Evolutionary conservation across 2,888 invertebrate genomes (phyloP), one percentile per base, ranked within the genome.

Genomic region (Abscondita cerata): DNA sequence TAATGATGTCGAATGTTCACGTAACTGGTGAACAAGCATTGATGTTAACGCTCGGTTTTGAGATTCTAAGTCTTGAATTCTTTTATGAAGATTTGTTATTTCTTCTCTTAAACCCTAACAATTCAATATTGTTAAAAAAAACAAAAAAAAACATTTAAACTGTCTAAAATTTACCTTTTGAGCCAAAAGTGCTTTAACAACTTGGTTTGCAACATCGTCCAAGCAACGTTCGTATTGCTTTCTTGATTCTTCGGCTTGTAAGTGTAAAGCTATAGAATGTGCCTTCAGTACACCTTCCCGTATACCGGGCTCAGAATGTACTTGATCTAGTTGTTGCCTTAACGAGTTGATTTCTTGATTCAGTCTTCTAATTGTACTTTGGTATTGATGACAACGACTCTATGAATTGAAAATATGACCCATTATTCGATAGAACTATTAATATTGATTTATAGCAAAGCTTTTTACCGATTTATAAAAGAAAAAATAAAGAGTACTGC

Each of bases 141-240:
- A 25, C 25, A 25, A 25, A 25, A 25, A n/a, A n/a, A n/a, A n/a
- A n/a, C n/a, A n/a, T n/a, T n/a, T n/a, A n/a, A n/a, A n/a, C n/a
- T n/a, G n/a, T n/a, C n/a, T n/a, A n/a, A n/a, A n/a, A 53, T 56
- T 71, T 78, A 92, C 92, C 88, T 93, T 93, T 83, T 93, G 93
- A 50, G 91, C 89, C 70, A 93, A 86, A 66, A 93, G 83, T 51
- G 93, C 93, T 71, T 91, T 87, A 59, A 93, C 91, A 68, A 92
- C 91, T 78, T 91, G 90, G 79, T 90, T 90, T 64, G 91, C 93
- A 67, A 93, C 91, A 81, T 93, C 90, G 82, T 93, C 90, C 74
- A 93, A 81, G 79, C 92, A 86, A 73, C 88, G 82, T 81, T 93
- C 91, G 81, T 93, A 93, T 73, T 92, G 91, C 65, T 87, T 83